phyloP scores from a whole-genome alignment of 2,113 vertebrate genomes.

The Microcebus tavaratra region DNA sequence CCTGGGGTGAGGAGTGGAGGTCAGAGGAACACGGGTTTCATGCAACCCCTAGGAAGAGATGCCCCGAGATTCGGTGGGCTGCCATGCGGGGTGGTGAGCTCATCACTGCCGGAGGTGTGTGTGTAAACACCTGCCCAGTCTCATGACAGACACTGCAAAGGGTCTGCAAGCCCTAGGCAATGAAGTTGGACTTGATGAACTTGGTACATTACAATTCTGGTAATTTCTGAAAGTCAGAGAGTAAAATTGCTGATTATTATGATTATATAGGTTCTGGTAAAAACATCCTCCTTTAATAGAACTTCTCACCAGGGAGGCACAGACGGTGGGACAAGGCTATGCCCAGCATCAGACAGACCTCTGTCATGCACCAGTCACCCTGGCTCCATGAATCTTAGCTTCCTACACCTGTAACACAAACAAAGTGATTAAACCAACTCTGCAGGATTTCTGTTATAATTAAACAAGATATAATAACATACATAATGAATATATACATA shows the following conservation, averaged over 20 bases:
- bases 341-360: not conserved
- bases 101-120: accelerated
- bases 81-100: accelerated
- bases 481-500: not conserved
- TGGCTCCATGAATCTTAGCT: not conserved
- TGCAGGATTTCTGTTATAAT: not conserved
- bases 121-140: too few species aligned
- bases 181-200: not conserved
- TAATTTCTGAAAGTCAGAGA: not conserved
- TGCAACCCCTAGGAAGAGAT: not conserved
- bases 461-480: not conserved
- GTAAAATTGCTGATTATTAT: too few species aligned
- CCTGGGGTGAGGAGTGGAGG: not conserved
- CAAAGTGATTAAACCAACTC: not conserved
- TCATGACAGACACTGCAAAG: too few species aligned
- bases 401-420: not conserved
- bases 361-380: accelerated
- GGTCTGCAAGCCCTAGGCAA: accelerated
- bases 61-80: not conserved
- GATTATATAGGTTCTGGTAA: not conserved
- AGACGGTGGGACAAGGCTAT: not conserved
- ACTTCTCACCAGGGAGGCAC: not conserved
- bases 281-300: not conserved
- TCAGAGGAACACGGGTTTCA: not conserved
- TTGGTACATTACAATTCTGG: not conserved